Base-by-base conservation (phyloP, 2,113 vertebrate species). In the Lathamus discolor region DNA sequence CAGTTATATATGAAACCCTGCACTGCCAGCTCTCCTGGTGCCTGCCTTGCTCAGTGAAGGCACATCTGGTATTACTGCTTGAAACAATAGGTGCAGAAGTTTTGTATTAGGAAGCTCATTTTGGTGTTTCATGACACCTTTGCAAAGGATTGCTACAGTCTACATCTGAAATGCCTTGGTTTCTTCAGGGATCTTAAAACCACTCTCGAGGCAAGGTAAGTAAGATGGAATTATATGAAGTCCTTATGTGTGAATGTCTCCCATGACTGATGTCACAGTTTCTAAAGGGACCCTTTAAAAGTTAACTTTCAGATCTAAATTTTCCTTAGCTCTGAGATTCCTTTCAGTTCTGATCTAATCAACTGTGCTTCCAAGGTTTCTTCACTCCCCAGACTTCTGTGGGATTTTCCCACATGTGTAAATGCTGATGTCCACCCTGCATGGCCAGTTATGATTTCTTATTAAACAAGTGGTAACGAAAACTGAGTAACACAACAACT, bases 381-480 rank as follows among this genome's bases (percentile, higher is more conserved):
- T 29, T 80, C 12, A 10, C 6, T 84, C 43, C 55, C 49, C 55
- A 15, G 39, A 59, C 35, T 81, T 33, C 55, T 55, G 23, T 43
- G 61, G 3, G 6, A 20, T 41, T 91, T 39, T 46, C 19, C 11
- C 0, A 0, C 12, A 14, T 41, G 63, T 72, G 23, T 59, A 41
- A 67, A 35, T 46, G 37, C 27, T 46, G 35, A 12, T 62, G 33
- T 39, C 11, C 16, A 24, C 41, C 61, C 63, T 62, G 23, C 10
- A 7, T 19, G 43, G 37, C 35, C 4, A 2, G 19, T 49, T 31
- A 46, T 9, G 39, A 63, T 29, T 55, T 43, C 25, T 69, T 13
- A 2, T 44, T 18, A 12, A 17, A 22, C 28, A 12, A 3, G 22
- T 3, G 37, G 63, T 33, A 39, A 16, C 0, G 0, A 33, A 22